Base-by-base conservation (phyloP, 2,113 vertebrate species). In the Athene cunicularia region DNA sequence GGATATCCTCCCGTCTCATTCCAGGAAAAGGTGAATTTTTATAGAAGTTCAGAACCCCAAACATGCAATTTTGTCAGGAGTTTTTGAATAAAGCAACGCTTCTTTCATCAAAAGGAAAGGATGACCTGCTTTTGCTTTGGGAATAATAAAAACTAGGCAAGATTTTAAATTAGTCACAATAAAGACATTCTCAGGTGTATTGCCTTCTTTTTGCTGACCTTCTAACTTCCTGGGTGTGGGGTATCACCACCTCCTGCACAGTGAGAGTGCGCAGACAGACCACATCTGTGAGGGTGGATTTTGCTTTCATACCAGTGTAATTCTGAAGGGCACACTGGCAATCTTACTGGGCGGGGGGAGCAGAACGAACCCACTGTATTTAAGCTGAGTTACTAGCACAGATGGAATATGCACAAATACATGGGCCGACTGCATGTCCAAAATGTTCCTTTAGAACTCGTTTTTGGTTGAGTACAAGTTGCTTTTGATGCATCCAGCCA, bases 251-350 rank as follows among this genome's bases (percentile, higher is more conserved):
- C 27, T 79, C 30, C 22, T 47, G 8, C 33, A 33, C 30, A 35
- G n/a, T 33, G 16, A 71, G 56, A 52, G 41, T 6, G 32, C 0
- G 0, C 56, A 59, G 28, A 18, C 20, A 66, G 52, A 60, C 7
- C 23, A 27, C 35, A 33, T 9, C 21, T 73, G 16, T 37, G n/a
- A 82, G 64, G 18, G 27, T 50, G 71, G 47, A 32, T n/a, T 86
- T 72, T 67, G 20, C 33, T 82, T 76, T 81, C 32, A 21, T 26
- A 39, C 5, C 35, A 45, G 6, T 28, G 32, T 55, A 43, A 72
- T 27, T 56, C 64, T 72, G 52, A 75, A 72, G 39, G 39, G 17
- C 0, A 3, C 16, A 12, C 9, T 20, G 14, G 14, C 0, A 1
- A 32, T 19, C 72, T 56, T 43, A 23, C 10, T 32, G 24, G 60